A percentile compares a stretch with the other conserved stretches of the same genome.
Evolutionary conservation across 2,113 vertebrate genomes (phyloP).

Genomic region (Hippocampus barbouri): DNA sequence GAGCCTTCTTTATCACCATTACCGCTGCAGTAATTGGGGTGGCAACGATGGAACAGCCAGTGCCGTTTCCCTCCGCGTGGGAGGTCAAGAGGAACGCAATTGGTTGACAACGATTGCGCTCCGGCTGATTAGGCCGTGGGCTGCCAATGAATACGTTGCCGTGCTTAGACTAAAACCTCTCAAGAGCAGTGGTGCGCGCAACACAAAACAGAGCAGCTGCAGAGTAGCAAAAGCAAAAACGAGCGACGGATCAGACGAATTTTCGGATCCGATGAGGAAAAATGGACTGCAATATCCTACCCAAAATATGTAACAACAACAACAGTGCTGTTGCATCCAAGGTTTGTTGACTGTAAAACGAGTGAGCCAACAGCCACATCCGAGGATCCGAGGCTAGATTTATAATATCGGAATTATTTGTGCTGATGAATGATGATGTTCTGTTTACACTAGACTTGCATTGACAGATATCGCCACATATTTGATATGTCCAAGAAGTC

Average conservation of each 20-base stretch:
- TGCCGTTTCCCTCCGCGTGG: conserved; percentile 65
- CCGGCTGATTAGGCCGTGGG: conserved; percentile 59
- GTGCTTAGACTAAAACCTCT: conserved; percentile 60
- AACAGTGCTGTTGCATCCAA: neutral
- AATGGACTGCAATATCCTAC: neutral
- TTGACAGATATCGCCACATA: too few relatives aligned
- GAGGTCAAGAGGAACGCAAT: conserved; percentile 72
- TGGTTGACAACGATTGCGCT: conserved; percentile 67
- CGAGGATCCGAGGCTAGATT: neutral
- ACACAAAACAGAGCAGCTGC: conserved; percentile 53
- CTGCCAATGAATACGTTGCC: conserved; percentile 62
- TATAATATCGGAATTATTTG: too few relatives aligned
- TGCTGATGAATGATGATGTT: too few relatives aligned
- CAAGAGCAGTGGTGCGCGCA: conserved; percentile 50
- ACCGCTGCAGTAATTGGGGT: conserved; percentile 61
- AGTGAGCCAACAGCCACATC: neutral
- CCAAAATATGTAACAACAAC: neutral
- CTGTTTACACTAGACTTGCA: too few relatives aligned
- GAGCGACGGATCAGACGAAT: conserved; percentile 10
- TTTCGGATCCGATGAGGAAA: neutral
- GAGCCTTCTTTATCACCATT: conserved; percentile 63
- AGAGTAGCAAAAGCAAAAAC: conserved; percentile 35
- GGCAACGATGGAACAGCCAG: conserved; percentile 53
- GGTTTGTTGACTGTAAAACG: neutral
- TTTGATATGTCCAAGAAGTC: too few relatives aligned